Base-by-base conservation (phyloP, 2,888 invertebrate genomes). In the Plagodis dolabraria region DNA sequence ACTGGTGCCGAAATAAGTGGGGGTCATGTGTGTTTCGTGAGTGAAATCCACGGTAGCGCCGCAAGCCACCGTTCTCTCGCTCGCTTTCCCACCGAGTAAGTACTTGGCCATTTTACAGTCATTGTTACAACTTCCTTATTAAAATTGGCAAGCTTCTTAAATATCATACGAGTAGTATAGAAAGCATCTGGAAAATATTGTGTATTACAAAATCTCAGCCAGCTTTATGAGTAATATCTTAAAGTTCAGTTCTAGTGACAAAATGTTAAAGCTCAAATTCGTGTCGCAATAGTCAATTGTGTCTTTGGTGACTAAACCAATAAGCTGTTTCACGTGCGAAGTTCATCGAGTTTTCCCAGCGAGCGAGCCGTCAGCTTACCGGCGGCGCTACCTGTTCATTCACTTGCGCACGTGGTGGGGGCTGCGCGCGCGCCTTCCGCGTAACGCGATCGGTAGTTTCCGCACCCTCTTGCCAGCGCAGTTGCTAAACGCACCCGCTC, bases 371-470 rank as follows among this genome's bases (percentile, higher is more conserved):
- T 75, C 79, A 77, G 80, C 79, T 82, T 80, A 81, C 82, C 78
- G 78, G 75, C 79, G 77, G 75, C 74, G 90, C 90, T 89, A 90
- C 91, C 90, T 90, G 91, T 87, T 85, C 88, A 88, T 88, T 90
- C 80, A 87, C 71, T 70, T 74, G 78, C 70, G 80, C 86, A 83
- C 86, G 80, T 89, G 89, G 89, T 79, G 86, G 86, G 76, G 87
- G 86, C 83, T 87, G 86, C 79, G 85, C 77, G 82, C 75, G 77
- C 83, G 87, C 86, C 91, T 92, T 91, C 92, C 90, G 92, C 88
- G 91, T 92, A 91, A 89, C 83, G 83, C 89, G 89, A 89, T 92
- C 92, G 90, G 90, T 87, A 89, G 90, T 88, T 88, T 89, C 89
- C 85, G 90, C 92, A 92, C 90, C 92, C 92, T 86, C 85, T 82